Base-by-base conservation (phyloP, 2,888 invertebrate species). In the Opisthograptis luteolata region DNA sequence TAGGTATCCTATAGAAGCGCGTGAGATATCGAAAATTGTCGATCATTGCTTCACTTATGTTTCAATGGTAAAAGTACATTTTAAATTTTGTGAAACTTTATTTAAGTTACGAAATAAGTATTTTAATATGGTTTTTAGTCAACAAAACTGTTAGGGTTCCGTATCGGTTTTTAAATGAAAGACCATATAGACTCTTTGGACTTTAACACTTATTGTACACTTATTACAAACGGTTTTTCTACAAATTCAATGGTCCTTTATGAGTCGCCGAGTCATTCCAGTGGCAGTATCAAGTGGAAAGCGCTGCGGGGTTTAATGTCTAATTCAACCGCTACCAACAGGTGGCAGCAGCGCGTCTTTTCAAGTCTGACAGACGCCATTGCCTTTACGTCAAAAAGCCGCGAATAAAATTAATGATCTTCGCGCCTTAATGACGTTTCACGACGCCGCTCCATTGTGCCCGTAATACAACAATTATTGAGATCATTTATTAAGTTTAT, bases 401-500 rank as follows among this genome's bases (percentile, higher is more conserved):
- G 90, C 90, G 88, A 89, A 89, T 88, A 89, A 88, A 87, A 90
- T 90, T 90, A 88, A 90, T 90, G 89, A 89, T 90, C 86, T 85
- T 86, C 84, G 86, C 85, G 85, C 85, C 89, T 87, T 90, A 89
- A 89, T 90, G 89, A 87, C 87, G 88, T 82, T 82, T 84, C 86
- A 85, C 89, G 87, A 87, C 81, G 89, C 89, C 88, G 87, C 86
- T 84, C 89, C 87, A 90, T 90, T 90, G 90, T 90, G 82, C 79
- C 84, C 84, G 88, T 90, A 90, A 89, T 90, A 87, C 87, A 90
- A 90, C 90, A 89, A 90, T 89, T 90, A 90, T 89, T 90, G 86
- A 90, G 90, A 90, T 89, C 89, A 90, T 90, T 90, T 90, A 89
- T 90, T 89, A 90, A 89, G 89, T 90, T 90, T 90, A 90, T 90